Conservation (phyloP, 2,888 invertebrate species). For the Dynastes tityus region DNA sequence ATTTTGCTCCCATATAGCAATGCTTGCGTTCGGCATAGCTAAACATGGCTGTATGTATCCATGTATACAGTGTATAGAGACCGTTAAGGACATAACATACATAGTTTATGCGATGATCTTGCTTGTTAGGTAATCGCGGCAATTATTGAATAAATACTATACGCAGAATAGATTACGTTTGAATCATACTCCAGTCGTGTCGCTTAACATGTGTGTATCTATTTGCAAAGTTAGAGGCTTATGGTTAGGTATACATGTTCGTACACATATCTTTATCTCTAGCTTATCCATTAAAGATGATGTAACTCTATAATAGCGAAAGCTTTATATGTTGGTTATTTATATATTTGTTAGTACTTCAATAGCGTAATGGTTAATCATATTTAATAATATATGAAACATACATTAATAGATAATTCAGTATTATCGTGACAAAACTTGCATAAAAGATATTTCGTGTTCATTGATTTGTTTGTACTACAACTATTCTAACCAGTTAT, state of each 20-base stretch:
- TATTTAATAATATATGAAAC: background rate
- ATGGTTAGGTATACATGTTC: background rate
- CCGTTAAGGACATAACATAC: conserved; percentile 23
- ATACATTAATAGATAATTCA: background rate
- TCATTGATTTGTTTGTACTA: no score
- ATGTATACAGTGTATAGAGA: background rate
- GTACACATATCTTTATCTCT: background rate
- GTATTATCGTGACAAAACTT: no score
- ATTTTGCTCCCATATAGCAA: background rate
- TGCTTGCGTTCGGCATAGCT: background rate
- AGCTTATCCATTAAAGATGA: conserved; percentile 4
- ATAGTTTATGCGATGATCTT: conserved; percentile 1
- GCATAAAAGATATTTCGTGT: no score
- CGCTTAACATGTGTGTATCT: conserved; percentile 2
- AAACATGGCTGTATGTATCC: background rate
- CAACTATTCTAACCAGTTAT: no score
- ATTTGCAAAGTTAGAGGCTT: background rate
- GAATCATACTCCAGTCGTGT: conserved; percentile 3
- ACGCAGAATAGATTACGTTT: conserved; percentile 8
- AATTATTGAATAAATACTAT: conserved; percentile 29
- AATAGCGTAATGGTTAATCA: background rate
- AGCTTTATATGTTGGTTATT: background rate
- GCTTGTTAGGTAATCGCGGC: conserved; percentile 28
- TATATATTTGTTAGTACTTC: background rate
- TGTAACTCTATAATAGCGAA: conserved; percentile 2